These are phyloP conservation scores for Philonicus albiceps DNA, from an alignment of 2,888 invertebrate species.

Conservation along the genomic window DNA sequence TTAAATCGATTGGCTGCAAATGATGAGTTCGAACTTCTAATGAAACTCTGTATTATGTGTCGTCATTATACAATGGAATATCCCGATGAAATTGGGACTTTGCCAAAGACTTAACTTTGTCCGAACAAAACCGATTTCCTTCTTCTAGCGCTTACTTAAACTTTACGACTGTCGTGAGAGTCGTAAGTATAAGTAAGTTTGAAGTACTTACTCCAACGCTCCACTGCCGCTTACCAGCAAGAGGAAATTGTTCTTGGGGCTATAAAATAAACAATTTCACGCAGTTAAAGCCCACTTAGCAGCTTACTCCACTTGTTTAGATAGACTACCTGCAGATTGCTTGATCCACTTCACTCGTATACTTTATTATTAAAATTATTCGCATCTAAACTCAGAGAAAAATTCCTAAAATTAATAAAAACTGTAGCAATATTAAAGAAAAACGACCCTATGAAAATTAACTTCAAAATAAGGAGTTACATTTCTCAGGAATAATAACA, in stretches of 20 bases:
- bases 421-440: too few relatives aligned
- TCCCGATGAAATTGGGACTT: not conserved
- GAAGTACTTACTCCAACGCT: not conserved
- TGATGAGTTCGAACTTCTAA: not conserved
- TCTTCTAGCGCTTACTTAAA: not conserved
- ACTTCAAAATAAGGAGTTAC: too few relatives aligned
- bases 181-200: not conserved
- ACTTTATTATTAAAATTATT: not conserved
- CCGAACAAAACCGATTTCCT: not conserved
- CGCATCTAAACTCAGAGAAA: too few relatives aligned
- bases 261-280: not conserved
- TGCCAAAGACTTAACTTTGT: not conserved
- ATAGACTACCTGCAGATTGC: not conserved
- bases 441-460: too few relatives aligned
- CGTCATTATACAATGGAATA: not conserved
- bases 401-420: too few relatives aligned
- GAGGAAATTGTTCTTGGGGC: not conserved
- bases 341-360: not conserved
- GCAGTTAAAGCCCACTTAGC: not conserved
- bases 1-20: conserved; percentile 27
- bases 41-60: conserved; percentile 9
- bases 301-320: not conserved
- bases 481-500: too few relatives aligned
- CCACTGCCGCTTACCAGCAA: not conserved
- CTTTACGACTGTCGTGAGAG: not conserved